Evolutionary conservation across 2,797 vertebrate species (phyloP), one percentile per base, ranked within the genome.

Genomic region (Notolepis coatsorum): DNA sequence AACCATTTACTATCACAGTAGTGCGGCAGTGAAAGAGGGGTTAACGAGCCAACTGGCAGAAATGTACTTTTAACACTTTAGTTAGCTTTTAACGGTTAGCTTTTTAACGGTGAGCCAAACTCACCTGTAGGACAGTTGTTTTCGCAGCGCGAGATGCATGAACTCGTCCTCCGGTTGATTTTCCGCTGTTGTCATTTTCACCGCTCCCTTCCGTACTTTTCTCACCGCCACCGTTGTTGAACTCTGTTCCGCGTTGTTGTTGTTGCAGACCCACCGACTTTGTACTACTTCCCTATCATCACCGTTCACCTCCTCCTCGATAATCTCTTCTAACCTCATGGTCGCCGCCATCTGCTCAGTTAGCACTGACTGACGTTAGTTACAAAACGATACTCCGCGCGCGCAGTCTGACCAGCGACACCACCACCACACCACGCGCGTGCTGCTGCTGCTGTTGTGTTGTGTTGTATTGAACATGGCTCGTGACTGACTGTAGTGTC

Each of bases 71-170:
- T n/a, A n/a, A n/a, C n/a, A n/a, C n/a, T n/a, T n/a, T n/a, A n/a
- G n/a, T n/a, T n/a, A n/a, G n/a, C n/a, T n/a, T n/a, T n/a, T n/a
- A n/a, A n/a, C n/a, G n/a, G n/a, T n/a, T n/a, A n/a, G n/a, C n/a
- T n/a, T n/a, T n/a, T n/a, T 38, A 3, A 9, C 21, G 7, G 31
- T 25, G 23, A 39, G 23, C 6, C 18, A 12, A 27, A 71, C 90
- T 84, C 90, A 94, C 94, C 93, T 93, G 89, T 95, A 94, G 5
- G 93, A 95, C 57, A 94, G 89, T 84, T 94, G 94, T 73, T 94
- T 94, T 56, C 73, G 86, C 68, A 94, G 88, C 68, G 93, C 75
- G 71, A 93, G 77, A 50, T 92, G 91, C 56, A 88, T 62, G 68
- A 94, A 91, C 46, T 83, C 84, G 64, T 91, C 61, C 23, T 69